These are phyloP conservation scores for Felis chaus DNA, from an alignment of 2,113 vertebrate genomes.

Conservation along the genomic window DNA sequence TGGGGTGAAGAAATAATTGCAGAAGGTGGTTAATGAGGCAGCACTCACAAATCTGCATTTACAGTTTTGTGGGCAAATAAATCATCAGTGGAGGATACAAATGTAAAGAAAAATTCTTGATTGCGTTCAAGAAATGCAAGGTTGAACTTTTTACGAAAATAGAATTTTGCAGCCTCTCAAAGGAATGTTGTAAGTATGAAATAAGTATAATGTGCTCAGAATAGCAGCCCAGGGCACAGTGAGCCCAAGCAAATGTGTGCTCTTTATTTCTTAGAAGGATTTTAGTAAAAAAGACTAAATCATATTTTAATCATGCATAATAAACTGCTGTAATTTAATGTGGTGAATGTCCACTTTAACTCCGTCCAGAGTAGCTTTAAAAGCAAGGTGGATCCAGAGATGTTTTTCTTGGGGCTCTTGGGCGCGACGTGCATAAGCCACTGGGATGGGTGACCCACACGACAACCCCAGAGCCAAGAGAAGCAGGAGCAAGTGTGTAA, in stretches of 20 bases:
- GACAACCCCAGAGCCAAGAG: background rate
- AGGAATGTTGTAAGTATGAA: background rate
- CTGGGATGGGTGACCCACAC: background rate
- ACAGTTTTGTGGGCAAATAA: slow-evolving; percentile 39
- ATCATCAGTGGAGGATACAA: background rate
- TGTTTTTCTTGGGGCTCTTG: background rate
- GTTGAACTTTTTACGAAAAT: slow-evolving; percentile 34
- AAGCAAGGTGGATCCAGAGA: background rate
- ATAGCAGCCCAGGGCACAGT: background rate
- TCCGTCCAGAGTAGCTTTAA: background rate
- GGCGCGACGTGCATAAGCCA: background rate
- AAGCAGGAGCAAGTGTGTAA: background rate
- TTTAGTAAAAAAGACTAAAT: background rate
- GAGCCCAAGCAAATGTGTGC: background rate
- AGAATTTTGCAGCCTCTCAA: background rate
- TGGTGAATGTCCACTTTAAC: background rate
- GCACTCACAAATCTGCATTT: slow-evolving; percentile 52
- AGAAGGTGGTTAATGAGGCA: slow-evolving; percentile 44
- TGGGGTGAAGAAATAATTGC: slow-evolving; percentile 19
- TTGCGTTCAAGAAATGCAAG: slow-evolving; percentile 35
- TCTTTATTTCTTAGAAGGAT: background rate
- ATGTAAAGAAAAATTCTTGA: slow-evolving; percentile 33
- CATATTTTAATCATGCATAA: slow-evolving; percentile 18
- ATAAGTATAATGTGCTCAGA: slow-evolving; percentile 4
- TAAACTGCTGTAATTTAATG: background rate